Base-by-base conservation (phyloP, 2,797 vertebrate genomes). In the Cephalopachus bancanus region DNA sequence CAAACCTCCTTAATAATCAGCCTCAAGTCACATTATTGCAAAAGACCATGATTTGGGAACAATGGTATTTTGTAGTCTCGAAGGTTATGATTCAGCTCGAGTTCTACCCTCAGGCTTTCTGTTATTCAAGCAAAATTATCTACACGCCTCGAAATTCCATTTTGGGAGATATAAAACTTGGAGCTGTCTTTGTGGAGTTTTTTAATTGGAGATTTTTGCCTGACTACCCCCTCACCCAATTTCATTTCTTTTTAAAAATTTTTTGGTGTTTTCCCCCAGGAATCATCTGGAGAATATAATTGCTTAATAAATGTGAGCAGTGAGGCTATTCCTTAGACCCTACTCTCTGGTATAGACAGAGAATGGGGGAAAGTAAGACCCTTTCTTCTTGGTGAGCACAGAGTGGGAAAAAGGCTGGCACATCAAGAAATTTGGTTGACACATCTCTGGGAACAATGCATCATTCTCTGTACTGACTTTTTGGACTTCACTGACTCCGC, bases 181-280 rank as follows among this genome's bases (percentile, higher is more conserved):
- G 60, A 65, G 65, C 67, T 11, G 76, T 49, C 59, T 71, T 64
- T 37, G 14, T 15, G 26, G 67, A 83, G 20, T 62, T 92, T 96
- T 94, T 57, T 17, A 72, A 84, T 33, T 86, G n/a, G 53, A 89
- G 24, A 65, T 75, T 91, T 91, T 95, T 85, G 53, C 57, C 78
- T 51, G 91, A 79, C 83, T 80, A 75, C 22, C 33, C 67, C 28
- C 30, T 49, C 22, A n/a, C 78, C 59, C 6, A 91, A 60, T 83
- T 69, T 89, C 17, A 89, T 75, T 94, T 33, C 44, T 44, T 44
- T 44, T 44, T 44, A 5, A 44, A 44, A 44, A 44, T 44, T 44
- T 85, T 69, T 74, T 91, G 62, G 44, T 20, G 30, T 49, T 91
- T 90, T 65, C 12, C 19, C 44, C 67, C 0, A 24, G 65, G 55